Conservation (phyloP, 2,888 invertebrate species). For the Drosophila engyochracea region DNA sequence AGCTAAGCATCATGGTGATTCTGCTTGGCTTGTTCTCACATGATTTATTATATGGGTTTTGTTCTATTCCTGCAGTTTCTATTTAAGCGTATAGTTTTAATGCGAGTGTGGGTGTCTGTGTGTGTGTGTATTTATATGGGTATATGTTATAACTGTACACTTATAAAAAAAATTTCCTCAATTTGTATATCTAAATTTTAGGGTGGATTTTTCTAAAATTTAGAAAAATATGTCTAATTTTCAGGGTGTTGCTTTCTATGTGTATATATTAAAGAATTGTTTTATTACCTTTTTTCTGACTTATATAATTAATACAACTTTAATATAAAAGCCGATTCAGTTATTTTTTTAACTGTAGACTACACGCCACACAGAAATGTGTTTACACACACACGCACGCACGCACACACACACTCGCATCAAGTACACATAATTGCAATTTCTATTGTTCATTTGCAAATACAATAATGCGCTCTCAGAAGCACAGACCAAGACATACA, state of each 20-base stretch:
- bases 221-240: neutral
- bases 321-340: too few species aligned
- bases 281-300: neutral
- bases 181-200: neutral
- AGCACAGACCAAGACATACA: constrained; percentile 5
- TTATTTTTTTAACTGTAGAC: constrained; percentile 21
- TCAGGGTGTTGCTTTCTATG: neutral
- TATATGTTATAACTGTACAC: constrained; percentile 7
- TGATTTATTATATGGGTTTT: constrained; percentile 79
- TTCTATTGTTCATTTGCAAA: constrained; percentile 58
- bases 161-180: constrained; percentile 14
- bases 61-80: constrained; percentile 62
- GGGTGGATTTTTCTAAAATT: neutral
- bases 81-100: constrained; percentile 30
- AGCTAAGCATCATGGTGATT: constrained; percentile 60
- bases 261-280: neutral
- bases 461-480: constrained; percentile 68
- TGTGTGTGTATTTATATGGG: neutral
- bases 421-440: constrained; percentile 58
- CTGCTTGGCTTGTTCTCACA: constrained; percentile 71
- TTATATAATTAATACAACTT: too few species aligned
- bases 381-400: constrained; percentile 5
- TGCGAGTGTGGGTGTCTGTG: constrained; percentile 1
- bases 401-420: constrained; percentile 21
- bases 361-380: constrained; percentile 32